Conservation (phyloP, 2,797 vertebrate species). For the Rhinophrynus dorsalis region DNA sequence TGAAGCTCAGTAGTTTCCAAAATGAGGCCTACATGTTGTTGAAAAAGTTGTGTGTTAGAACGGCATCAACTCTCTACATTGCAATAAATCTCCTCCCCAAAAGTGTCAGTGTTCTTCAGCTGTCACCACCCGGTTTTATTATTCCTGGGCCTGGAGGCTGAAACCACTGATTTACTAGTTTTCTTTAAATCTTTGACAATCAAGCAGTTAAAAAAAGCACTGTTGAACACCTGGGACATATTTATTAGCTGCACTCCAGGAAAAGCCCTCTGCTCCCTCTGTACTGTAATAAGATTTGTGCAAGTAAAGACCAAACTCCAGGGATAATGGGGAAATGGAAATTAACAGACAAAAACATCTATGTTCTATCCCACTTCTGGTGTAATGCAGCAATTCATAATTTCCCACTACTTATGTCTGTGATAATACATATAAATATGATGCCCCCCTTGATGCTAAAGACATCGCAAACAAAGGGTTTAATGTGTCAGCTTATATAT, state of each 20-base stretch:
- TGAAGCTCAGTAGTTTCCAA: conserved; percentile 20
- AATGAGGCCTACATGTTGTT: conserved; percentile 4
- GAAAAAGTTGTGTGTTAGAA: background rate
- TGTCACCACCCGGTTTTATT: conserved; percentile 65
- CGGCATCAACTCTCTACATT: conserved; percentile 14
- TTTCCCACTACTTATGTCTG: background rate
- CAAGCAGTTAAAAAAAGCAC: conserved; percentile 56
- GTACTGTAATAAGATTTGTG: conserved; percentile 25
- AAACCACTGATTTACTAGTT: conserved; percentile 62
- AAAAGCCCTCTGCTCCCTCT: conserved; percentile 51
- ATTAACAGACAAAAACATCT: conserved; percentile 29
- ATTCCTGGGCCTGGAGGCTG: conserved; percentile 59
- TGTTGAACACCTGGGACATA: conserved; percentile 67
- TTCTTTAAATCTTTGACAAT: conserved; percentile 58
- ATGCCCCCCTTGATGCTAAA: no score
- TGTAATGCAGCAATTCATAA: background rate
- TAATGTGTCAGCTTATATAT: no score
- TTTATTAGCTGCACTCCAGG: conserved; percentile 58
- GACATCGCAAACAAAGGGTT: no score
- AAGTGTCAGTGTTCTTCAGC: conserved; percentile 65
- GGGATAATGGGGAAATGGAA: conserved; percentile 32
- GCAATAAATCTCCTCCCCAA: conserved; percentile 52
- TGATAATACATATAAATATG: no score
- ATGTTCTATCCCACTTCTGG: conserved; percentile 14
- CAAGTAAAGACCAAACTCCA: conserved; percentile 1